A percentile compares a stretch with the other conserved stretches of the same genome.
These are phyloP conservation scores for Callithrix jacchus DNA, from an alignment of 2,113 vertebrate genomes.

Conservation along the genomic window DNA sequence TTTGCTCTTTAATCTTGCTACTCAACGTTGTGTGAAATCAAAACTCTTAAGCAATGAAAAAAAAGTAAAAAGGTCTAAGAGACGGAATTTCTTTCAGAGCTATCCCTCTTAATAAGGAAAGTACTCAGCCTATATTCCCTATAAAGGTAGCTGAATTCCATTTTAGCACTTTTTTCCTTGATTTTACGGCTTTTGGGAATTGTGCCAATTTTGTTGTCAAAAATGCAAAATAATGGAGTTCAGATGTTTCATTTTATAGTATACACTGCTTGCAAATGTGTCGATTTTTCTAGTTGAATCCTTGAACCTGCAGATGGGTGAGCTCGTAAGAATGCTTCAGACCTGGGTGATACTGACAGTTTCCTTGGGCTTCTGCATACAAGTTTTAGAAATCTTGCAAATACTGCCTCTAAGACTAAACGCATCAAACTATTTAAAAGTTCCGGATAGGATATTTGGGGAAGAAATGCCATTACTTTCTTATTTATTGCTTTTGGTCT, in stretches of 20 bases:
- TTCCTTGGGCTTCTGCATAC: background rate
- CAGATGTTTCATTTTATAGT: background rate
- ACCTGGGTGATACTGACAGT: background rate
- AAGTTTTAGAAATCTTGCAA: background rate
- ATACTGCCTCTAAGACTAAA: background rate
- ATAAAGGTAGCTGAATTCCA: background rate
- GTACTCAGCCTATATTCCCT: background rate
- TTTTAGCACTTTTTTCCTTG: background rate
- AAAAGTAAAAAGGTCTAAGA: background rate
- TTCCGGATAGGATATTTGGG: background rate
- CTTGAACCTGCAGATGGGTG: background rate
- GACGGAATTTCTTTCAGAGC: background rate
- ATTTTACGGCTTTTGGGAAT: background rate
- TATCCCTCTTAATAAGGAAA: background rate
- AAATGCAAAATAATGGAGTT: background rate
- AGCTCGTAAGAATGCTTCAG: background rate
- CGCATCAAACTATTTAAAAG: background rate
- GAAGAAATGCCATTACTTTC: background rate
- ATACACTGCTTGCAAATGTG: background rate
- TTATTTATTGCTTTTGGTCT: background rate
- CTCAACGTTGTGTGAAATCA: background rate
- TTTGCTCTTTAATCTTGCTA: background rate
- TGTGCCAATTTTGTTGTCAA: background rate
- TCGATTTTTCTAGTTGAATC: background rate
- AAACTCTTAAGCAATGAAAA: background rate